Conservation (phyloP, 2,797 vertebrate genomes). For the Chrosomus eos region DNA sequence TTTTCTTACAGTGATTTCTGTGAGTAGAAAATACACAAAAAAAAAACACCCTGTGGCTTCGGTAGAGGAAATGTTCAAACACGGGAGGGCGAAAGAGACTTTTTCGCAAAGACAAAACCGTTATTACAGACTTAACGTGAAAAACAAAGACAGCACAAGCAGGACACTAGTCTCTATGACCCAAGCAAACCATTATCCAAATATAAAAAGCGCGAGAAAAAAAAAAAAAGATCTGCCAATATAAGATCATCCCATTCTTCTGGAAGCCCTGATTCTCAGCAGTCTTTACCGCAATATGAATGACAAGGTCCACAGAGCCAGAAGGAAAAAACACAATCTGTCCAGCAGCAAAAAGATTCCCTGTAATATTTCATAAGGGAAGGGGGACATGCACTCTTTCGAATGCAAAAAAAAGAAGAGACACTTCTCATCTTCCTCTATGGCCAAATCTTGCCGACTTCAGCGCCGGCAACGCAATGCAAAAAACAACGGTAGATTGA, state of each 20-base stretch:
- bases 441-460: constrained; percentile 19
- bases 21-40: constrained; percentile 55
- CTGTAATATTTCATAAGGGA: constrained; percentile 54
- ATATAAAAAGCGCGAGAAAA: constrained; percentile 15
- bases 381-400: constrained; percentile 21
- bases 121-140: constrained; percentile 26
- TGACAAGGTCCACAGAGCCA: constrained; percentile 69
- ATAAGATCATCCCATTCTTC: constrained; percentile 27
- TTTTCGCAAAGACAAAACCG: constrained; percentile 43
- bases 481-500: constrained; percentile 25
- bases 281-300: constrained; percentile 62
- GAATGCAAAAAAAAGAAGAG: constrained; percentile 36
- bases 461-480: constrained; percentile 15
- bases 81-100: constrained; percentile 47
- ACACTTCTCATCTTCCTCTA: background rate
- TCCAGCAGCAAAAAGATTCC: constrained; percentile 69
- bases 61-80: constrained; percentile 61
- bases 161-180: constrained; percentile 12
- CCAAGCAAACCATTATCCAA: constrained; percentile 27
- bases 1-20: constrained; percentile 56
- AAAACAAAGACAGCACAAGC: constrained; percentile 19
- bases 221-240: constrained; percentile 24
- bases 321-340: constrained; percentile 61
- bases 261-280: constrained; percentile 47
- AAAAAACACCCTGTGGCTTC: constrained; percentile 62